Evolutionary conservation across 2,888 invertebrate genomes (phyloP), one percentile per base, ranked within the genome.

Genomic region (Chironomus tentans): DNA sequence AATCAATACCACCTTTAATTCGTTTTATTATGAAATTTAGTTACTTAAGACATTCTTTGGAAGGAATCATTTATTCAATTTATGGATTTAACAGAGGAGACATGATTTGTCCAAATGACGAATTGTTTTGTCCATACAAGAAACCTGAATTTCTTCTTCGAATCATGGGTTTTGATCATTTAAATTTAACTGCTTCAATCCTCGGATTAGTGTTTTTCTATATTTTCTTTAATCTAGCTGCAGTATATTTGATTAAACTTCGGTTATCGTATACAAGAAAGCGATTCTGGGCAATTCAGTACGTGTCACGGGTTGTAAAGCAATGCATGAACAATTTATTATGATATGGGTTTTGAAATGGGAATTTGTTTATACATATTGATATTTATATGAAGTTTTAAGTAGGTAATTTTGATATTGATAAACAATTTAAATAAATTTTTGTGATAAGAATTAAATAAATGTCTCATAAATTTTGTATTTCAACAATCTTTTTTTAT

Each of bases 21-120:
- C 87, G 89, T 78, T 85, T 95, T 80, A 86, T 93, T 0, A 91
- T 96, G 85, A 91, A 93, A 78, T 87, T 91, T 74, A 95, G 95
- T 77, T 96, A 91, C 82, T 87, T 95, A 76, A 87, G 95, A 10
- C 90, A 93, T 81, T 91, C 92, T 0, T 87, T 94, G 77, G 94
- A 96, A 81, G 95, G 93, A 0, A 86, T 94, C 0, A 87, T 94
- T 1, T 88, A 90, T 0, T 89, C 94, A 0, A 89, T 96, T 68
- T 94, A 96, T 80, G 93, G 93, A 0, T 88, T 88, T 62, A 89
- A 91, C 76, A 85, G 97, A 68, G 87, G 86, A 0, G 89, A 90
- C 77, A 86, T 97, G 13, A 84, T 89, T 13, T 97, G 97, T 82
- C 91, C 92, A 0, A 86, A 87, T 0, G 84, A 87, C 0, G 90